phyloP scores from a whole-genome alignment of 2,888 invertebrate species.

The Macropis europaea region DNA sequence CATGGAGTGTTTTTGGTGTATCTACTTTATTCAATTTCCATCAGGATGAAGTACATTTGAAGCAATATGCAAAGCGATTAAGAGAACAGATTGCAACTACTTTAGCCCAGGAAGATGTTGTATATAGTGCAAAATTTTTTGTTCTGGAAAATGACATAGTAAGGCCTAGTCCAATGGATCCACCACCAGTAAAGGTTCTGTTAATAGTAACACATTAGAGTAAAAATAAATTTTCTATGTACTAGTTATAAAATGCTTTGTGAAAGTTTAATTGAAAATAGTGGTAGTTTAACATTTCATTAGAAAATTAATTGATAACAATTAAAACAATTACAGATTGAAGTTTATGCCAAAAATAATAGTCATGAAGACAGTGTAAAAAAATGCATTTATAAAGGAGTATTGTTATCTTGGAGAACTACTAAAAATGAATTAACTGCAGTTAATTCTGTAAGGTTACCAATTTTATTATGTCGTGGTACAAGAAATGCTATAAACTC shows the following conservation, averaged over 20 bases:
- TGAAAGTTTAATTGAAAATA: not conserved
- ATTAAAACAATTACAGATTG: conserved; percentile 56
- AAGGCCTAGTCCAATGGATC: conserved; percentile 57
- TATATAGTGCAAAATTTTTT: conserved; percentile 67
- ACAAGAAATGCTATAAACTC: conserved; percentile 63
- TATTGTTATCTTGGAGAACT: conserved; percentile 72
- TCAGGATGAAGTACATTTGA: conserved; percentile 69
- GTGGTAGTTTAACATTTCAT: not conserved
- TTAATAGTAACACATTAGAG: not conserved
- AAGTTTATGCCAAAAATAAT: conserved; percentile 52
- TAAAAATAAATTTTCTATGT: not conserved
- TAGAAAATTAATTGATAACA: not conserved
- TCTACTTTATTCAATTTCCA: conserved; percentile 74
- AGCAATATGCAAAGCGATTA: conserved; percentile 73
- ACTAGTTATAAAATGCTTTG: not conserved
- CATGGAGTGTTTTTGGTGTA: conserved; percentile 75
- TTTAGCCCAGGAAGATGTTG: conserved; percentile 68
- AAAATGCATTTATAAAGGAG: conserved; percentile 70
- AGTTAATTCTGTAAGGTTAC: conserved; percentile 64
- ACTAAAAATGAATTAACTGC: conserved; percentile 16
- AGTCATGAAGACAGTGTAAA: conserved; percentile 22
- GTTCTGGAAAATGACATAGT: conserved; percentile 52
- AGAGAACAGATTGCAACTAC: conserved; percentile 72
- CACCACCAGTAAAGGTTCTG: conserved; percentile 66
- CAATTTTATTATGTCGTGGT: conserved; percentile 75